Percentiles rank a stretch among this genome's conserved stretches.
These are phyloP conservation scores for Arctia plantaginis DNA, from an alignment of 2,888 invertebrate species.

Conservation along the genomic window DNA sequence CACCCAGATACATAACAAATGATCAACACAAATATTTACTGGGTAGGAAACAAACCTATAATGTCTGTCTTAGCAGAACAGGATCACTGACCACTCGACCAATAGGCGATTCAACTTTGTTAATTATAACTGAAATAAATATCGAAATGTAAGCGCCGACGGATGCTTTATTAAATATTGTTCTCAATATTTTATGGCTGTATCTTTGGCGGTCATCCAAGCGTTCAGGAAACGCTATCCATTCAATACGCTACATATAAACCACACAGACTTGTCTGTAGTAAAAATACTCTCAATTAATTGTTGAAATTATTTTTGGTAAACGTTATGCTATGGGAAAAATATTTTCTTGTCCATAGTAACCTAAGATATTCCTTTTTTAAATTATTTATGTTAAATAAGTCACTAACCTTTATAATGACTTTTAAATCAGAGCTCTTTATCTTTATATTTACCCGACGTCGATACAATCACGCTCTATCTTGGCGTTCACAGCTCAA, in stretches of 20 bases:
- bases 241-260: slow-evolving; percentile 25
- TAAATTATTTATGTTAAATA: not conserved
- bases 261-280: not conserved
- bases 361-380: too few species aligned
- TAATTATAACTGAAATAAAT: not conserved
- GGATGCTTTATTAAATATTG: slow-evolving; percentile 39
- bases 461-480: slow-evolving; percentile 20
- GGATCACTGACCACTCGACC: not conserved
- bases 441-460: too few species aligned
- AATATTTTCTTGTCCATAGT: too few species aligned
- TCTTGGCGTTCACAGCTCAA: not conserved
- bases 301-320: not conserved
- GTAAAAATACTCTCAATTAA: not conserved
- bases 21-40: not conserved
- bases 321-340: too few species aligned
- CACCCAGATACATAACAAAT: not conserved
- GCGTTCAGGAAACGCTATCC: slow-evolving; percentile 27
- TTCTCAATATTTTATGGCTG: slow-evolving; percentile 38
- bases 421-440: not conserved
- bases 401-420: not conserved
- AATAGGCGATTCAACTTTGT: not conserved
- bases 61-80: not conserved
- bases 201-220: slow-evolving; percentile 45
- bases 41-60: not conserved
- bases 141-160: slow-evolving; percentile 14